Base-by-base conservation (phyloP, 2,888 invertebrate species). In the Parnassius mnemosyne region DNA sequence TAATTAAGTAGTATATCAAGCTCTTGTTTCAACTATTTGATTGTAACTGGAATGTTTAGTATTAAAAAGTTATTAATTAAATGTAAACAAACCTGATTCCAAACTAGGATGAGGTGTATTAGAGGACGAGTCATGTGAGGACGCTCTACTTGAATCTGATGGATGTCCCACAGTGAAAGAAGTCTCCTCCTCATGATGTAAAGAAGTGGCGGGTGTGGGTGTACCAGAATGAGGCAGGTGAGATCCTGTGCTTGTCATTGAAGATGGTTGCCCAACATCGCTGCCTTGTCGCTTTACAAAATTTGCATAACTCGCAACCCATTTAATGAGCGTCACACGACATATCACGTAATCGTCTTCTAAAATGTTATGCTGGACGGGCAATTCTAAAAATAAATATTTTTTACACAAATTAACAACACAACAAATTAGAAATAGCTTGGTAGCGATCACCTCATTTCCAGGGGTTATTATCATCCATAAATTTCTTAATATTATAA, bases 281-380 rank as follows among this genome's bases (percentile, higher is more conserved):
- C 88, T 91, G 64, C 92, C 91, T 65, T 92, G 92, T 70, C 93
- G 94, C 80, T 94, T 95, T 69, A 94, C 93, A 69, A 96, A 95
- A 78, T 97, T 96, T 1, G 96, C 95, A 74, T 95, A 97, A 73
- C 93, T 96, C 0, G 96, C 95, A 20, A 98, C 93, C 98, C 98
- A 98, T 83, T 97, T 96, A 67, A 98, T 96, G 46, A 98, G 91
- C 9, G 95, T 95, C 49, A 98, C 97, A 70, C 97, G 94, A 77
- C 97, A 97, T 53, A 93, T 78, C 13, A 94, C 89, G 80, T 93
- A 93, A 84, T 94, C 93, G 76, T 92, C 94, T 79, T 96, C 93
- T 70, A 94, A 84, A 72, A 95, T 94, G 66, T 95, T 94, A 80
- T 95, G 95, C 67, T 96, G 93, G 12, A 93, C 92, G 49, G 97